Base-by-base conservation (phyloP, 2,888 invertebrate genomes). In the Pristionchus japonicus region DNA sequence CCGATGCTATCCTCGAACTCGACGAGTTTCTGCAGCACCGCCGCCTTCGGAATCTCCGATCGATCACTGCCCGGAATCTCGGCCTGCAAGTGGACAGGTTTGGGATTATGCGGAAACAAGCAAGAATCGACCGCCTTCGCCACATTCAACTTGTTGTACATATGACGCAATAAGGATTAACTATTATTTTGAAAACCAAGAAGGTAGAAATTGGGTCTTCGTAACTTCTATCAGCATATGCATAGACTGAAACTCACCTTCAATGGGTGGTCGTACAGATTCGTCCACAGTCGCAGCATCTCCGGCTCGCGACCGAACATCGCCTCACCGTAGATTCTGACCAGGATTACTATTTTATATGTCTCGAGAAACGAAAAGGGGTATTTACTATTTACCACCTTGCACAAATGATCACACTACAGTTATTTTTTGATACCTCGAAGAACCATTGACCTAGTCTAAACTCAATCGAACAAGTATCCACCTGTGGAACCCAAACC, bases 1-100 rank as follows among this genome's bases (percentile, higher is more conserved):
- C 91, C 90, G 1, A 91, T 70, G 27, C 93, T 90, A 1, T 97
- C 96, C 95, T 99, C 99, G 94, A 99, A 98, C 92, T 97, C 96
- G 0, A 97, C 96, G 74, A 99, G 95, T 95, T 97, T 97, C 96
- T 96, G 93, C 77, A 94, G 90, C 15, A 90, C 89, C 13, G 89
- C 90, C 20, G 92, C 90, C 37, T 86, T 88, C 13, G 83, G 57
- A 90, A 99, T 97, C 96, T 98, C 98, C 93, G 97, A 97, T 87
- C 99, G 96, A 95, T 99, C 99, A 0, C 99, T 98, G 11, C 96
- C 95, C 0, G 98, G 98, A 94, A 98, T 98, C 93, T 98, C 98
- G 91, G 97, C 97, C 95, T 95, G 67, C 31, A 31, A 27, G 17
- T 15, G 37, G 40, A 74, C 37, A 11, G 1, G 9, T 11, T 34